Evolutionary conservation across 2,797 vertebrate species (phyloP).

Genomic region (Catharus ustulatus): DNA sequence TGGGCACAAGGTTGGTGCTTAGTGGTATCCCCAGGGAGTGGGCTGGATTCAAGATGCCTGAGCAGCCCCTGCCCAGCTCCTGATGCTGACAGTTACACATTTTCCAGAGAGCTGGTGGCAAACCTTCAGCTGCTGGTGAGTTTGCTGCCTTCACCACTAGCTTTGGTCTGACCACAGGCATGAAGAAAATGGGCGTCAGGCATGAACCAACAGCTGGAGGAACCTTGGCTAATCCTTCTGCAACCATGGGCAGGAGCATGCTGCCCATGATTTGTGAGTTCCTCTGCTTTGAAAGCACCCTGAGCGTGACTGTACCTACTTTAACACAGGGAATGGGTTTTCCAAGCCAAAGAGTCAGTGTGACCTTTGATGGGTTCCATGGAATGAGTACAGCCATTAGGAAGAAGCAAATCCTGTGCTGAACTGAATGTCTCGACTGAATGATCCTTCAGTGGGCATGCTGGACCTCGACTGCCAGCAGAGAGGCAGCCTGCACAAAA

Average conservation of each 20-base stretch:
- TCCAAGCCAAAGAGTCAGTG: background rate
- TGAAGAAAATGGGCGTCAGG: constrained; percentile 41
- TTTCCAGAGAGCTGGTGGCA: constrained; percentile 13
- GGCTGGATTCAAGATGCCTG: background rate
- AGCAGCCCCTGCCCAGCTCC: background rate
- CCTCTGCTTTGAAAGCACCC: constrained; percentile 3
- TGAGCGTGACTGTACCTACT: background rate
- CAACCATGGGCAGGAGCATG: background rate
- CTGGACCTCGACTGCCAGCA: background rate
- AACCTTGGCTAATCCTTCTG: constrained; percentile 44
- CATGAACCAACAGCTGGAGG: constrained; percentile 15
- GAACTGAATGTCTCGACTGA: background rate
- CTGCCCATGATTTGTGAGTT: constrained; percentile 8
- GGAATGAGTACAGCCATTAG: background rate
- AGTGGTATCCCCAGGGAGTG: background rate
- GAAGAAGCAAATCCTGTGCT: background rate
- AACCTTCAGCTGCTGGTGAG: constrained; percentile 20
- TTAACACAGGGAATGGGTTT: background rate
- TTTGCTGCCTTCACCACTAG: background rate
- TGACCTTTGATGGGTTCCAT: background rate
- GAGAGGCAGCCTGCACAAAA: background rate
- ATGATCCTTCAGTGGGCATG: background rate
- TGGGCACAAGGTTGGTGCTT: background rate
- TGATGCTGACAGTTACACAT: rapidly evolving
- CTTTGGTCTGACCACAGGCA: constrained; percentile 63